A percentile compares a stretch with the other conserved stretches of the same genome.
Evolutionary conservation across 2,113 vertebrate genomes (phyloP).

Genomic region (Ia io): DNA sequence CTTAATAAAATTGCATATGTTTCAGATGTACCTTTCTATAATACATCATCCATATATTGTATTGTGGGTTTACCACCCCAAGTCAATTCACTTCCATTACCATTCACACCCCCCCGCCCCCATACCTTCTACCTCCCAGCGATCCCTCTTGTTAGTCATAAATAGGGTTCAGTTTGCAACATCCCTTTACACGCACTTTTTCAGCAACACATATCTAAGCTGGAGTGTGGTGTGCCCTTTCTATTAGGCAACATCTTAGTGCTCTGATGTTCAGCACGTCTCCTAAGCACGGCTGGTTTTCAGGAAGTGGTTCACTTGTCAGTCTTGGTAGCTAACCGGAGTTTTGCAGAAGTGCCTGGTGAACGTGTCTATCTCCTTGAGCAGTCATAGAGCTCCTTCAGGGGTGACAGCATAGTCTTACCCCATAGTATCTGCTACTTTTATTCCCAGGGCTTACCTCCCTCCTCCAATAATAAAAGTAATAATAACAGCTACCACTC

Average conservation of each 20-base stretch:
- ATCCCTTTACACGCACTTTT: neutral
- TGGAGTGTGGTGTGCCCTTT: accelerated
- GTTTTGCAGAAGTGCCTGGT: neutral
- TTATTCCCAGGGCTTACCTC: neutral
- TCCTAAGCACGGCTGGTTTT: neutral
- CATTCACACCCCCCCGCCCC: too few species aligned
- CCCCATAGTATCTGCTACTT: neutral
- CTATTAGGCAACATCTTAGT: too few species aligned
- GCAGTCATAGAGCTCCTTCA: neutral
- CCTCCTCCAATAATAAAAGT: neutral
- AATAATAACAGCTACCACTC: neutral
- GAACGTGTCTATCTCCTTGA: conserved; percentile 40
- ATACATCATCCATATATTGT: neutral
- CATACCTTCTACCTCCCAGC: neutral
- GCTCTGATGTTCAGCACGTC: neutral
- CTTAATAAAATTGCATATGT: neutral
- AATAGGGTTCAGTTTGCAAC: neutral
- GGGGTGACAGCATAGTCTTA: conserved; percentile 22
- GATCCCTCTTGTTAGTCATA: neutral
- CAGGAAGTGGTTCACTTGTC: neutral
- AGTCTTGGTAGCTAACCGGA: neutral
- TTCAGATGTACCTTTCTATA: neutral
- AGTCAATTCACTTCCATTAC: neutral
- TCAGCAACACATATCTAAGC: accelerated
- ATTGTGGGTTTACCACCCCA: neutral